Conservation (phyloP, 2,888 invertebrate genomes). For the Athalia rosae region DNA sequence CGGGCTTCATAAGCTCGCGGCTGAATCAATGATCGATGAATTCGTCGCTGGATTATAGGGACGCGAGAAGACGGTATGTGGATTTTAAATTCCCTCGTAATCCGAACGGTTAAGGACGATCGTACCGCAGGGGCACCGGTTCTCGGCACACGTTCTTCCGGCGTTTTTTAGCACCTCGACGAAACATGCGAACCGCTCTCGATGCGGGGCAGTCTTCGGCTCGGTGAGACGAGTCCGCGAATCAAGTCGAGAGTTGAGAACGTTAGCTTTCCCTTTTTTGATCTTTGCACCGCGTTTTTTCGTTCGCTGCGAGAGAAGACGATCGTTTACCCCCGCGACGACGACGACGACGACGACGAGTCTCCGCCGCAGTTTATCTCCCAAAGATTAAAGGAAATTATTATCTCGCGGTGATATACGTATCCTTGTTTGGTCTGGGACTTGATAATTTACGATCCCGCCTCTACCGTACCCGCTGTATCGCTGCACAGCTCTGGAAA, state of each 20-base stretch:
- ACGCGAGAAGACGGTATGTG: constrained; percentile 1
- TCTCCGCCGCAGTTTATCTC: background rate
- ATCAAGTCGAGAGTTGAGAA: too few species aligned
- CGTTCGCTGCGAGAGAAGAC: too few species aligned
- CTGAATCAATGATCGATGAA: constrained; percentile 14
- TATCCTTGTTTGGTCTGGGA: constrained; percentile 57
- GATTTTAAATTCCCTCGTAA: constrained; percentile 19
- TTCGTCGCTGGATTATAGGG: constrained; percentile 15
- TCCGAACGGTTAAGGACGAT: constrained; percentile 10
- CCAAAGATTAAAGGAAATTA: constrained; percentile 29
- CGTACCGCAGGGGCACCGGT: background rate
- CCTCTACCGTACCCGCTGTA: constrained; percentile 1
- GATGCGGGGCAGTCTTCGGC: too few species aligned
- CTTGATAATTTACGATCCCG: constrained; percentile 61
- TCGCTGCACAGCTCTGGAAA: too few species aligned
- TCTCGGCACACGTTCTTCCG: background rate
- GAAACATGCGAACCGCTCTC: background rate
- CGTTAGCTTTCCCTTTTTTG: too few species aligned
- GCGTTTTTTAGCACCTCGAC: background rate
- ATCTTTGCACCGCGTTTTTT: too few species aligned
- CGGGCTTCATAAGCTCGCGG: background rate
- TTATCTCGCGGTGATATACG: constrained; percentile 39
- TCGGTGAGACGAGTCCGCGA: too few species aligned
- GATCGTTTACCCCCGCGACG: background rate
- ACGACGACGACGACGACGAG: background rate